Percentiles rank a stretch among this genome's conserved stretches.
Evolutionary conservation across 2,888 invertebrate species (phyloP).

Genomic region (Erebia epiphron): DNA sequence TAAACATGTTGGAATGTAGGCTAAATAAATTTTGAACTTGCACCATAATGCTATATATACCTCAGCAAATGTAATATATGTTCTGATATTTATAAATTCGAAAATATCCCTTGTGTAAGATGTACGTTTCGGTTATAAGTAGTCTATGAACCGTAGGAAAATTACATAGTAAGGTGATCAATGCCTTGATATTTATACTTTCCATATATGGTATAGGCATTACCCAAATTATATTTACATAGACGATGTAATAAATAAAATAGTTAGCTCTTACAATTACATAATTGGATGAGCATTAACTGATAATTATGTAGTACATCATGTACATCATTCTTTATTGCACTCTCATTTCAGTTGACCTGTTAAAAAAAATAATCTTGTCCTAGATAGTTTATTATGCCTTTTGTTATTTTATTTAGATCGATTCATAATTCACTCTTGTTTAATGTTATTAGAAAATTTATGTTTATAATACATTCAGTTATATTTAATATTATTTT

Average conservation of each 20-base stretch:
- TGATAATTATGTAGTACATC: background rate
- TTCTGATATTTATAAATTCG: slow-evolving; percentile 3
- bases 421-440: too few species aligned
- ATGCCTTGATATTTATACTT: slow-evolving; percentile 19
- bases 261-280: background rate
- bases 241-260: slow-evolving; percentile 4
- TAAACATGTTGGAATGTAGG: slow-evolving; percentile 26
- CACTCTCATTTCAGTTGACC: background rate
- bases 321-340: background rate
- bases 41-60: slow-evolving; percentile 14
- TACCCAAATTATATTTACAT: slow-evolving; percentile 15
- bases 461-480: background rate
- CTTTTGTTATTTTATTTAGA: too few species aligned
- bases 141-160: slow-evolving; percentile 14
- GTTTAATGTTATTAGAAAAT: too few species aligned
- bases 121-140: slow-evolving; percentile 16
- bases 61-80: slow-evolving; percentile 18
- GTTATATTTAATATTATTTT: background rate
- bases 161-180: slow-evolving; percentile 15
- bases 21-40: slow-evolving; percentile 15
- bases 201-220: slow-evolving; percentile 6
- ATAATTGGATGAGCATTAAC: background rate
- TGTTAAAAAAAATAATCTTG: background rate
- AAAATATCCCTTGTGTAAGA: slow-evolving; percentile 17
- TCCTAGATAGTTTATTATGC: too few species aligned